Evolutionary conservation across 2,797 vertebrate species (phyloP), one percentile per base, ranked within the genome.

Genomic region (Echiichthys vipera): DNA sequence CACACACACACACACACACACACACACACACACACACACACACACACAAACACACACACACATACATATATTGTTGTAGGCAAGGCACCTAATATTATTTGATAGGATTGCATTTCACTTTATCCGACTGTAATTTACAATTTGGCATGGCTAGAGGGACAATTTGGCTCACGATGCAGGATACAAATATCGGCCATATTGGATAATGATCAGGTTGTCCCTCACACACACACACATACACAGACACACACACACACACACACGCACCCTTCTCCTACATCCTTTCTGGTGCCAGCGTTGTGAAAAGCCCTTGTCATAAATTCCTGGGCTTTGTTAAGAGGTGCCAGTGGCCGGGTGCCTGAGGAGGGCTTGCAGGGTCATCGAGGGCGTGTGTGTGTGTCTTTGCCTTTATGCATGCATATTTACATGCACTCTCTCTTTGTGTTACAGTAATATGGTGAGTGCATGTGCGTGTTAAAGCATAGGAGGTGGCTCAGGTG

Each of bases 281-380:
- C 92, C 89, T 93, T 89, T 84, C 79, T 84, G 81, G 78, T 70
- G 80, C 71, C 77, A 72, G 81, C 3, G 4, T 74, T 78, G 65
- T 79, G 81, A 85, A 88, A 84, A 86, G 81, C 51, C 62, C 50
- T 87, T 5, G 64, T 85, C 80, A 83, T 93, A 91, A 91, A 91
- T 93, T 90, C 87, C 83, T 80, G 50, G 51, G 67, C 85, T 91
- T 90, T 93, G 87, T 94, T 65, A 58, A 58, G 86, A 84, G 80
- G 88, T 93, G 90, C 89, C 81, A 84, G 79, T 51, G 80, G 62
- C 75, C 20, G 54, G 79, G 66, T 84, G 87, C 67, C 80, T 59
- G 77, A 75, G 86, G 78, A 77, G 65, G 74, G 24, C 54, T n/a
- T 24, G 17, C 63, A 10, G 75, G 88, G 89, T 89, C 86, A 81